Conservation (phyloP, 2,797 vertebrate species). For the Fratercula arctica region DNA sequence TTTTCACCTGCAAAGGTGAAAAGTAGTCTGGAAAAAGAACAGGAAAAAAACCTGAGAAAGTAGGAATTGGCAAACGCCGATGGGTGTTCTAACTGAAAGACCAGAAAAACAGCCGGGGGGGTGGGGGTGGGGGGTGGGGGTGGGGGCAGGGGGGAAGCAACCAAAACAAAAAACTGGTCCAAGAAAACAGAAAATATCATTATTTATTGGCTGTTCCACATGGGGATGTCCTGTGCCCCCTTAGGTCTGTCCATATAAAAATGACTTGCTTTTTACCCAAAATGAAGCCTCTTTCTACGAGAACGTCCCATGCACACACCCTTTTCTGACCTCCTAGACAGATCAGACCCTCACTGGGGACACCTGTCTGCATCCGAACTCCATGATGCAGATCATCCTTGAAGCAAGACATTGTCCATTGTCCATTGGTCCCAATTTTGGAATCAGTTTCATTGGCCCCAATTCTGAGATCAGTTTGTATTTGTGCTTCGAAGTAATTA, state of each 20-base stretch:
- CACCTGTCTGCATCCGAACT: not conserved
- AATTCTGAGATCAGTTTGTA: not conserved
- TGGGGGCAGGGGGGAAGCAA: too few species aligned
- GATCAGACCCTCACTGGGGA: fast-evolving
- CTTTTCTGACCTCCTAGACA: not conserved
- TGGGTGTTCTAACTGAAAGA: not conserved
- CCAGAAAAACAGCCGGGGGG: too few species aligned
- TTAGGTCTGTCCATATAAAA: not conserved
- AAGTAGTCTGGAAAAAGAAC: not conserved
- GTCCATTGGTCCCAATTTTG: not conserved
- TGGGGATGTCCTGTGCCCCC: not conserved
- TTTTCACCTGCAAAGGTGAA: not conserved
- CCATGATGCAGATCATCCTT: fast-evolving
- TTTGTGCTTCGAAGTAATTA: not conserved
- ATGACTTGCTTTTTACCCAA: not conserved
- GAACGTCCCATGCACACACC: not conserved
- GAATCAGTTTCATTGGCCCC: not conserved
- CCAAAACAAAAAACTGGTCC: not conserved
- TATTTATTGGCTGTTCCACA: not conserved
- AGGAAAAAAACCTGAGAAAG: not conserved
- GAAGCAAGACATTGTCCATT: not conserved
- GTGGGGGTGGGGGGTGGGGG: too few species aligned
- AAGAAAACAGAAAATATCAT: not conserved
- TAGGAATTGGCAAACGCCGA: not conserved
- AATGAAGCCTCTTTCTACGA: not conserved